Base-by-base conservation (phyloP, 2,888 invertebrate genomes). In the Mellilla xanthometata region DNA sequence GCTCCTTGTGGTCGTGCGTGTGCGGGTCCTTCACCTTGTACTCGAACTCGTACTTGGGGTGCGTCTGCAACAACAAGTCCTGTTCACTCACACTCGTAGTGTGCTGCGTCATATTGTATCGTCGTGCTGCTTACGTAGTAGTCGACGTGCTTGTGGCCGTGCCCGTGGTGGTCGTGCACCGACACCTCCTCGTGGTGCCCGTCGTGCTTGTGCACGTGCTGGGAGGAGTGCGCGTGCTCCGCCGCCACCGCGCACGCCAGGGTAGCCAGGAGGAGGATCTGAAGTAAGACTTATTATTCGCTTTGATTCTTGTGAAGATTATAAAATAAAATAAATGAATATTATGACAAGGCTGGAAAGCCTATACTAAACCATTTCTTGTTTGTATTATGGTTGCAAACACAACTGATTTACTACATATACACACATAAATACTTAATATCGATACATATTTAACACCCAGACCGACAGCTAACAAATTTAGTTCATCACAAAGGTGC, bases 1-100 rank as follows among this genome's bases (percentile, higher is more conserved):
- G 86, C 57, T 67, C 76, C 62, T 88, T 87, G 56, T 81, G 77
- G 64, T 89, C 89, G 24, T 79, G 79, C 8, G 89, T 88, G 58
- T 86, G 83, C 4, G 73, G 72, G 55, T 88, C 89, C 15, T 76
- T 68, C 33, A 89, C 87, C 13, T 80, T 78, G 62, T 89, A 87
- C 56, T 81, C 76, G 63, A 83, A 87, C 60, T 80, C 76, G 65
- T 90, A 87, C 65, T 81, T 81, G 8, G 87, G 83, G 52, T 78
- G 77, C 12, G 81, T 54, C 68, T 68, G 52, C 1, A 52, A 43
- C 0, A 29, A 27, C 2, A 39, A 7, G 24, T 24, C 24, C 24
- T 7, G 8, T 24, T 24, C 7, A 24, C 1, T 24, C 2, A 2
- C 8, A n/a, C 7, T n/a, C 2, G 7, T 24, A 2, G 3, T 24